A percentile compares a stretch with the other conserved stretches of the same genome.
phyloP scores from a whole-genome alignment of 37 sponge, comb jelly and placozoan species.

The Crambe crambe region DNA sequence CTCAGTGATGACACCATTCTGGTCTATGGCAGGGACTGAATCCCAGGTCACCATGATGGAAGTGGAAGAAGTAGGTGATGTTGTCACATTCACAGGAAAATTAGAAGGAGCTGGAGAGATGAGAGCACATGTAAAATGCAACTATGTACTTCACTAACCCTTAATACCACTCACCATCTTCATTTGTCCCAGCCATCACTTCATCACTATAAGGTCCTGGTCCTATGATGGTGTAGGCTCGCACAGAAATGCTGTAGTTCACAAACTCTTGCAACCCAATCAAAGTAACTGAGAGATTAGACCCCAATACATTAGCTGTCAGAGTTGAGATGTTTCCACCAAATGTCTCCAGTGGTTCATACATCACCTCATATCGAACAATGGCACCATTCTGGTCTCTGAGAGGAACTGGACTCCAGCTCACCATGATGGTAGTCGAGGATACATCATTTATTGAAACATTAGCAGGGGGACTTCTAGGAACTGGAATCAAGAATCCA shows the following conservation, averaged over 20 bases:
- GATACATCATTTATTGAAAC: neutral
- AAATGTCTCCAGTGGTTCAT: slow-evolving; percentile 17
- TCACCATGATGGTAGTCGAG: slow-evolving; percentile 9
- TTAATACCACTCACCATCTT: slow-evolving; percentile 19
- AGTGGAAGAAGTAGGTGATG: slow-evolving; percentile 15
- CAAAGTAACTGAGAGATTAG: neutral
- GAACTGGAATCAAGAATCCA: neutral
- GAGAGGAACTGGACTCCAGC: slow-evolving; percentile 12
- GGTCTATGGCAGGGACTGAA: slow-evolving; percentile 16
- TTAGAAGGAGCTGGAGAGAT: neutral
- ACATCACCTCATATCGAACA: slow-evolving; percentile 12
- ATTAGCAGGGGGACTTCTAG: neutral
- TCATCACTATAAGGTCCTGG: slow-evolving; percentile 29
- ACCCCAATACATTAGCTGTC: neutral
- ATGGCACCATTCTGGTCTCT: slow-evolving; percentile 15
- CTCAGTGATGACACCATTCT: slow-evolving; percentile 20
- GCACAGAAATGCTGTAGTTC: slow-evolving; percentile 12
- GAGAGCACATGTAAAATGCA: neutral
- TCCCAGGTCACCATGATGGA: slow-evolving; percentile 17
- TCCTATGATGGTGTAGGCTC: slow-evolving; percentile 25
- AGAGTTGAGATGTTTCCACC: neutral
- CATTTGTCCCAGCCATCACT: neutral
- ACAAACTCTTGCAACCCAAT: slow-evolving; percentile 17
- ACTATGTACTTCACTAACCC: too few species aligned
- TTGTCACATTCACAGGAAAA: slow-evolving; percentile 8